Base-by-base conservation (phyloP, 2,113 vertebrate genomes). In the Regulus satrapa region DNA sequence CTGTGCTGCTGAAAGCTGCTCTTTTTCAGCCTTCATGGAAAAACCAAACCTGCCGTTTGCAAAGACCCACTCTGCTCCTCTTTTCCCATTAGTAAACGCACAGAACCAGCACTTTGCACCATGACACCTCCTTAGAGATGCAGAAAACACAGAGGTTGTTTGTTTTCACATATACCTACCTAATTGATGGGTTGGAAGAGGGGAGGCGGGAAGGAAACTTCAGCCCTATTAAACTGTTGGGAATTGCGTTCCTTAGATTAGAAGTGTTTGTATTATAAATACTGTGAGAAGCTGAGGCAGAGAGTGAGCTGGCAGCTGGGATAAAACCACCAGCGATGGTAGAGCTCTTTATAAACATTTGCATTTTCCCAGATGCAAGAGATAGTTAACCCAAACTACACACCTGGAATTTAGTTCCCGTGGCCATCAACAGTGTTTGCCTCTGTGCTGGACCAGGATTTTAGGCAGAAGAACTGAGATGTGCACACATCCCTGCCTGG, bases 131-230 rank as follows among this genome's bases (percentile, higher is more conserved):
- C 84, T 93, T 28, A 64, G 92, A 97, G 83, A 95, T 84, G 77
- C 75, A 80, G 94, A 80, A 97, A 96, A 95, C 92, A 85, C 94
- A 89, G 34, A 85, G 91, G 87, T 79, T 96, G 95, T 95, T 98
- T 97, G 94, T 96, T 97, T 97, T 97, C 95, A 89, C 72, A 69
- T 89, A 95, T 72, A 89, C 87, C 91, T 84, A 64, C 90, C 90
- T 97, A 98, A 97, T 85, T 97, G 97, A 95, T 94, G 93, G 92
- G 62, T 89, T 97, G 85, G 90, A 82, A 85, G 69, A 94, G 63
- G 75, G 89, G 71, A 96, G 93, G 91, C 0, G 26, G 89, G 88
- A 68, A 92, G 77, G 78, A 75, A 82, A 95, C 94, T 93, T 85
- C 91, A 94, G 94, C 73, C 83, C 90, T 94, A 94, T 95, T 82